These are phyloP conservation scores for Dione juno DNA, from an alignment of 2,888 invertebrate species.

Conservation along the genomic window DNA sequence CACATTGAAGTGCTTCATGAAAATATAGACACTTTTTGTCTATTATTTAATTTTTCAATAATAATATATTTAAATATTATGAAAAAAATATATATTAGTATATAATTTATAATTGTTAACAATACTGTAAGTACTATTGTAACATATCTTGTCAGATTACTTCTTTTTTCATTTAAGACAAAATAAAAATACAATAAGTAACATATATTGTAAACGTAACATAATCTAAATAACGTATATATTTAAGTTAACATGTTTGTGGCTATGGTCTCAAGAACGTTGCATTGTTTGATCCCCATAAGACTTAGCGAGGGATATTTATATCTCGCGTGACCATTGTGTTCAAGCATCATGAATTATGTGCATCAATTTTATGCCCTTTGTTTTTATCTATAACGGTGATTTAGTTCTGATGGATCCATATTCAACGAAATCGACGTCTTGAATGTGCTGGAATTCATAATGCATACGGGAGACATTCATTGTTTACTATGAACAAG, in stretches of 20 bases:
- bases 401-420: conserved; percentile 57
- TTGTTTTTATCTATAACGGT: conserved; percentile 65
- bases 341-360: conserved; percentile 69
- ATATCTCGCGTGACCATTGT: conserved; percentile 53
- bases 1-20: too few species aligned
- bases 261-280: conserved; percentile 60
- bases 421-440: conserved; percentile 52
- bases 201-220: background rate
- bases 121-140: too few species aligned
- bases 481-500: conserved; percentile 38
- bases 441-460: conserved; percentile 41
- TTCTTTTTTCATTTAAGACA: too few species aligned
- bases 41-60: too few species aligned
- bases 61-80: too few species aligned
- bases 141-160: too few species aligned
- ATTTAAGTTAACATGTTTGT: background rate
- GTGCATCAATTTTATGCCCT: conserved; percentile 68
- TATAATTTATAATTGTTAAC: too few species aligned
- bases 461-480: conserved; percentile 40
- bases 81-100: too few species aligned
- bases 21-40: too few species aligned
- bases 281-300: conserved; percentile 66
- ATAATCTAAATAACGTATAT: background rate
- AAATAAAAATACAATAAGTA: too few species aligned
- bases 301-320: conserved; percentile 55